Evolutionary conservation across 2,113 vertebrate species (phyloP).

Genomic region (Ailurus styani): DNA sequence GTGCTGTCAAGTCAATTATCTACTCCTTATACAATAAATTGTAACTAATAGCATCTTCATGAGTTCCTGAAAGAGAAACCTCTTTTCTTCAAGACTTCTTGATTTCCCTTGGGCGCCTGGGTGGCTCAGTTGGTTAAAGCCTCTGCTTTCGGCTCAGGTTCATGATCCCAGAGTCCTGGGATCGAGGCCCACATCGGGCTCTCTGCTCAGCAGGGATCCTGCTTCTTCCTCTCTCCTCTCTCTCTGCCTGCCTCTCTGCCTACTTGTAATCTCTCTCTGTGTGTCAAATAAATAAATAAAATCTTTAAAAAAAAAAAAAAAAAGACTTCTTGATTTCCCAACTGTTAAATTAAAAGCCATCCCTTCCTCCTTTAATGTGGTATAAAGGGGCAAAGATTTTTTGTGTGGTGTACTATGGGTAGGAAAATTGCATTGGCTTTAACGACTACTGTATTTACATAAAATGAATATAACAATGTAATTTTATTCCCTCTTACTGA

Average conservation of each 20-base stretch:
- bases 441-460: neutral
- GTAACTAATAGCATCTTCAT: neutral
- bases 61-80: conserved; percentile 25
- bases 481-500: neutral
- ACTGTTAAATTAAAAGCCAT: neutral
- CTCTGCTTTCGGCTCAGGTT: no score
- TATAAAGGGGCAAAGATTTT: neutral
- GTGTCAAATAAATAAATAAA: no score
- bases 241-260: no score
- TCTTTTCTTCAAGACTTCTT: neutral
- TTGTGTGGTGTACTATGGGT: neutral
- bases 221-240: no score
- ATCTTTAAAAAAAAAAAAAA: no score
- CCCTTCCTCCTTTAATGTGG: neutral
- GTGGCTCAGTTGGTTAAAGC: no score
- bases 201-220: no score
- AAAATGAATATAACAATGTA: neutral
- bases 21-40: neutral
- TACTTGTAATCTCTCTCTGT: no score
- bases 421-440: neutral
- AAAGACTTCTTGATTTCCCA: neutral
- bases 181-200: no score
- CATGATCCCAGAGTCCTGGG: no score
- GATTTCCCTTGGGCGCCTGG: no score
- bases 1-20: neutral